A percentile compares a stretch with the other conserved stretches of the same genome.
Conservation (phyloP, 2,888 invertebrate species). For the Leucoma salicis region DNA sequence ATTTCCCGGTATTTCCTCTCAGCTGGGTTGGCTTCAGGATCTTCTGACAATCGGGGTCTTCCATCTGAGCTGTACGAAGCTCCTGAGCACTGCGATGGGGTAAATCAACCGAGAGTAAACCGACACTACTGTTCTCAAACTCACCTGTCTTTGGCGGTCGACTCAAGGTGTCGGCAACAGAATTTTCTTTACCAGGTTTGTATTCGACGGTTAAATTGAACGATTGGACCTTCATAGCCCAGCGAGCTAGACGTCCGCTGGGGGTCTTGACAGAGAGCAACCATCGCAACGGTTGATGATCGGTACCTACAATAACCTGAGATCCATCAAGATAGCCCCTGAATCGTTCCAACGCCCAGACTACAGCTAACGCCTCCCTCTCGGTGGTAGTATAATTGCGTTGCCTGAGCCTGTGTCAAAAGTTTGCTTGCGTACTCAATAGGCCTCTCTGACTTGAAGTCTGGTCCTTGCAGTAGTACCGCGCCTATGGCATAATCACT, state of each 20-base stretch:
- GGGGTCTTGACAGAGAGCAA: no score
- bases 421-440: background rate
- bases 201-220: background rate
- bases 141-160: background rate
- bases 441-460: background rate
- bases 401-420: background rate
- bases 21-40: conserved; percentile 1
- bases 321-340: background rate
- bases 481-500: background rate
- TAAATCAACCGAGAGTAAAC: background rate
- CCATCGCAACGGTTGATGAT: no score
- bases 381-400: background rate
- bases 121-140: background rate
- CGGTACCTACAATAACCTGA: background rate
- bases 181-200: background rate
- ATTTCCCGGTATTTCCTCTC: background rate
- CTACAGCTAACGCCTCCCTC: background rate
- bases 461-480: background rate
- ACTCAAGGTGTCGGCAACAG: background rate
- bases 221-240: background rate
- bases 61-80: background rate
- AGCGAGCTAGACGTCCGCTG: background rate
- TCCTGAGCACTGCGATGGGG: background rate
- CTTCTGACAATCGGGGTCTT: no score
- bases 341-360: background rate